Conservation (phyloP, 2,797 vertebrate genomes). For the Aldrovandia affinis region DNA sequence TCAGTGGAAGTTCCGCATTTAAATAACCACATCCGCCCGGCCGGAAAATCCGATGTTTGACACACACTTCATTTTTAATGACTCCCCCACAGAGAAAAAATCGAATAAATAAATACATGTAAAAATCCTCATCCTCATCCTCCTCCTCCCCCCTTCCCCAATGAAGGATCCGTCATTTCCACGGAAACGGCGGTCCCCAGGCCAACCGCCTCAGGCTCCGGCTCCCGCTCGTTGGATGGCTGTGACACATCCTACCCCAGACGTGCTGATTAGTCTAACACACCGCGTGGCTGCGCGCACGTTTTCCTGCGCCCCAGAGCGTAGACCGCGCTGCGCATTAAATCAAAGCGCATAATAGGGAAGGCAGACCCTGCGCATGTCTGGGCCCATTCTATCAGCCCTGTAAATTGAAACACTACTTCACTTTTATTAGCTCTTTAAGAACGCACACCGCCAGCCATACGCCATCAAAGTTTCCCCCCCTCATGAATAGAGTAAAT, state of each 20-base stretch:
- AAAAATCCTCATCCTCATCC: no score
- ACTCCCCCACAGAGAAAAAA: not conserved
- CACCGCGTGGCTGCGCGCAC: conserved; percentile 18
- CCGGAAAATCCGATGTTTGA: conserved; percentile 29
- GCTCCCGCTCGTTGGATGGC: conserved; percentile 17
- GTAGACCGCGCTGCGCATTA: conserved; percentile 14
- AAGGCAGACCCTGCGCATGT: conserved; percentile 16
- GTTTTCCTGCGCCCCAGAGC: not conserved
- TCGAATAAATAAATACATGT: not conserved
- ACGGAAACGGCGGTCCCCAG: not conserved
- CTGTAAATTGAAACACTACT: conserved; percentile 17
- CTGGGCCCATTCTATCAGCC: conserved; percentile 21
- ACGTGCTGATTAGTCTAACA: conserved; percentile 33
- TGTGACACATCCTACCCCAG: conserved; percentile 28
- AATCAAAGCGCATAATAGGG: conserved; percentile 26
- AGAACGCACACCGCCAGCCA: not conserved
- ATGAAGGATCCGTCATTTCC: conserved; percentile 5
- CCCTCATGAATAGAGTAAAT: not conserved
- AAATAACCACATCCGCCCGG: conserved; percentile 20
- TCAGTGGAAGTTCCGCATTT: conserved; percentile 15
- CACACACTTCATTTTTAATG: conserved; percentile 25
- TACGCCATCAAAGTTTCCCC: no score
- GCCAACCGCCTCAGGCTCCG: conserved; percentile 25
- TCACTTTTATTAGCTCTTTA: conserved; percentile 20
- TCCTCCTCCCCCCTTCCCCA: conserved; percentile 19